These are phyloP conservation scores for Indicator indicator DNA, from an alignment of 2,113 vertebrate species.

Conservation along the genomic window DNA sequence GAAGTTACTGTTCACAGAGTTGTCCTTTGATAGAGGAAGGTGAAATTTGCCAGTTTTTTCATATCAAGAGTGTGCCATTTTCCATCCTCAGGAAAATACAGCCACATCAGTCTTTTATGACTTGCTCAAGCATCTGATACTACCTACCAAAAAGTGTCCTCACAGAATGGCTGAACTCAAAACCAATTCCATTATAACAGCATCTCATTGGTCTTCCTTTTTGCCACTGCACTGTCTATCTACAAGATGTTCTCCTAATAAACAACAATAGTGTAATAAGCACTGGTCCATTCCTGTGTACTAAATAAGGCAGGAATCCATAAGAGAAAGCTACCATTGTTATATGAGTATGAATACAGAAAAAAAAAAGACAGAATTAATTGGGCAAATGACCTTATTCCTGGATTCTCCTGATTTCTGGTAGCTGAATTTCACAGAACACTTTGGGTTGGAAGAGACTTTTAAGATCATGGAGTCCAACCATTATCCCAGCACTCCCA, in stretches of 20 bases:
- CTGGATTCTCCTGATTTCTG: not conserved
- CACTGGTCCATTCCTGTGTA: not conserved
- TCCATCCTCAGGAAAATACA: not conserved
- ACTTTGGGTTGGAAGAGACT: too few species aligned
- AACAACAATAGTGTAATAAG: not conserved
- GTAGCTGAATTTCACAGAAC: not conserved
- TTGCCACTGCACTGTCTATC: not conserved
- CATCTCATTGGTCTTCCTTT: not conserved
- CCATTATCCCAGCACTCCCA: too few species aligned
- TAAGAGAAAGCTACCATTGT: not conserved
- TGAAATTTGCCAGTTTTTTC: not conserved
- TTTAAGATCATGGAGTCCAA: too few species aligned
- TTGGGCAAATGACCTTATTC: not conserved
- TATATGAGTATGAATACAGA: not conserved
- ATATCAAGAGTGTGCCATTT: not conserved
- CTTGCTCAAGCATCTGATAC: not conserved
- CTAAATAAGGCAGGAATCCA: not conserved
- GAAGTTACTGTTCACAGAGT: not conserved
- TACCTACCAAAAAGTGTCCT: not conserved
- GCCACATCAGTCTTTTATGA: not conserved
- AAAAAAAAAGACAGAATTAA: not conserved
- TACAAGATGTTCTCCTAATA: not conserved
- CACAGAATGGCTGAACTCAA: not conserved
- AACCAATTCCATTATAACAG: not conserved
- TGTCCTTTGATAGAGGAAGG: not conserved